Evolutionary conservation across 1,140 invertebrate species (phyloP).

Genomic region (Drosophila subobscura): DNA sequence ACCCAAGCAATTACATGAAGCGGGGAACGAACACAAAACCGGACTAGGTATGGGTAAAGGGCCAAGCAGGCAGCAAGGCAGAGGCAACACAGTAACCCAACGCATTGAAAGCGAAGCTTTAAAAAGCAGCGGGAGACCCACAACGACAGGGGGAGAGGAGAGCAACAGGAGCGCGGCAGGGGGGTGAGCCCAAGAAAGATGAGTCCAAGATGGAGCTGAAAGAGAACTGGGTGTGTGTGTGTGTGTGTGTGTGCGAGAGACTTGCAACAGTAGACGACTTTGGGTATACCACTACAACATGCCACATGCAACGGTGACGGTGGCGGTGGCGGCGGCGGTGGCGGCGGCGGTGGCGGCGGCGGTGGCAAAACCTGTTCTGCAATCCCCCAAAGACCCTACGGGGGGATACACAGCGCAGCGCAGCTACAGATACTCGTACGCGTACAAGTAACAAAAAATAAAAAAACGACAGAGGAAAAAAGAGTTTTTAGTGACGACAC

Average conservation of each 20-base stretch:
- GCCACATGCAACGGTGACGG: background rate
- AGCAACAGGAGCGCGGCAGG: too few relatives aligned
- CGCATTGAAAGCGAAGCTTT: constrained; percentile 74
- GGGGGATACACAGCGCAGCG: constrained; percentile 20
- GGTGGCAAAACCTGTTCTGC: constrained; percentile 62
- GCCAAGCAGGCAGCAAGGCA: constrained; percentile 12
- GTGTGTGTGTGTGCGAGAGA: constrained; percentile 39
- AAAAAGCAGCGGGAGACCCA: constrained; percentile 30
- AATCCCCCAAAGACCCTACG: constrained; percentile 22
- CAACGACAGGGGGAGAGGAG: background rate
- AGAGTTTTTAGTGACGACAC: constrained; percentile 75
- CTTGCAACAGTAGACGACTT: constrained; percentile 73
- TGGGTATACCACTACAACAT: constrained; percentile 21
- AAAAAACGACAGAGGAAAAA: background rate
- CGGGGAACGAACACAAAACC: constrained; percentile 18
- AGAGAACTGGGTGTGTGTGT: constrained; percentile 53
- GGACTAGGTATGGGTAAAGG: constrained; percentile 30
- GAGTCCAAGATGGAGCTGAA: constrained; percentile 39
- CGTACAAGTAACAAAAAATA: too few relatives aligned
- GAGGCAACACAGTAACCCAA: constrained; percentile 37
- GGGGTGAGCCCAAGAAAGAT: constrained; percentile 3
- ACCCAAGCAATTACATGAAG: constrained; percentile 50
- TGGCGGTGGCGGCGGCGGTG: background rate
- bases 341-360: background rate
- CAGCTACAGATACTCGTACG: background rate